Evolutionary conservation across 2,113 vertebrate genomes (phyloP).

Genomic region (Podarcis raffonei): DNA sequence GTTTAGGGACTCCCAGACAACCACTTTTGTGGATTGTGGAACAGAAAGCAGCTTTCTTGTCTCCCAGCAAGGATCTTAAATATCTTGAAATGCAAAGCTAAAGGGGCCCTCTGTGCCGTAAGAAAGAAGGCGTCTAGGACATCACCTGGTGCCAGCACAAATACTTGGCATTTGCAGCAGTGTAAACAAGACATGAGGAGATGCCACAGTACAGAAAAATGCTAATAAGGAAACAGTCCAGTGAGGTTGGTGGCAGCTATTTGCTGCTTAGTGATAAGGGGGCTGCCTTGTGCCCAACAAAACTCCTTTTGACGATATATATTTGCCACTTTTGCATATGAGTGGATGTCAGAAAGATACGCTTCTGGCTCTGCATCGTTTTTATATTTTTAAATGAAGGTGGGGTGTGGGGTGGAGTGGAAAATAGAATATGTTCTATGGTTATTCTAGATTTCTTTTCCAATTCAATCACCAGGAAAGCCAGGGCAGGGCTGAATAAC

Average conservation of each 20-base stretch:
- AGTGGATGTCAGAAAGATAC: not conserved
- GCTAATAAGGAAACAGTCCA: conserved; percentile 33
- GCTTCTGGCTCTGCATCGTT: conserved; percentile 12
- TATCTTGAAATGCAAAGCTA: conserved; percentile 71
- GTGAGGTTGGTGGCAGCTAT: conserved; percentile 54
- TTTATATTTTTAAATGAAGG: not conserved
- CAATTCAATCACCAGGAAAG: no score
- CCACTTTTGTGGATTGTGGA: conserved; percentile 63
- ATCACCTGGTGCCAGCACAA: conserved; percentile 80
- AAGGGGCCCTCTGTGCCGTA: conserved; percentile 59
- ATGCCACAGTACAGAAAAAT: conserved; percentile 36
- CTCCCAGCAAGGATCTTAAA: conserved; percentile 74
- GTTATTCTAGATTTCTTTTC: not conserved
- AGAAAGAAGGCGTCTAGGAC: conserved; percentile 72
- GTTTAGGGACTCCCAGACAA: conserved; percentile 62
- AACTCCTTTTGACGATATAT: conserved; percentile 6
- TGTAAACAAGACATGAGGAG: conserved; percentile 59
- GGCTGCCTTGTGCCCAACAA: not conserved
- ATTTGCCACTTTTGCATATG: not conserved
- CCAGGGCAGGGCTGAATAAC: not conserved
- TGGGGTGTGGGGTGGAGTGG: not conserved
- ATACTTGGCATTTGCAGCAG: conserved; percentile 77
- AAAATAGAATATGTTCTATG: not conserved
- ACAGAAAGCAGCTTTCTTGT: conserved; percentile 73
- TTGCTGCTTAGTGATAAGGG: conserved; percentile 46